phyloP scores from a whole-genome alignment of 2,888 invertebrate species.

The Macrosiphum euphorbiae region DNA sequence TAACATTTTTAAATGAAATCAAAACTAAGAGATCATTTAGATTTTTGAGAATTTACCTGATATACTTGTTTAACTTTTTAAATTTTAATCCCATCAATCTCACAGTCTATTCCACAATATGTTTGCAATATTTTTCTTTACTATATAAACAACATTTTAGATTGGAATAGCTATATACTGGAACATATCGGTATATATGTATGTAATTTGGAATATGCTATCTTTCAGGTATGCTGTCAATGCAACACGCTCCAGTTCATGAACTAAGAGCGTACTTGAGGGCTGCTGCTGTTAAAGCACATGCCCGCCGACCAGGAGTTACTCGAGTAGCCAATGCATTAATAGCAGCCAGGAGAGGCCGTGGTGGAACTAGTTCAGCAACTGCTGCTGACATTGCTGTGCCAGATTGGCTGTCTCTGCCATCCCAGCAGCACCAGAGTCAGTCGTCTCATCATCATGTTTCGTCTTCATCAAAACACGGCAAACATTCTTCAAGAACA shows the following conservation, averaged over 20 bases:
- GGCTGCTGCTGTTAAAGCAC: slow-evolving; percentile 27
- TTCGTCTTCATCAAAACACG: slow-evolving; percentile 76
- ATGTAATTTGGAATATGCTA: not conserved
- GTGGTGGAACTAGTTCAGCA: not conserved
- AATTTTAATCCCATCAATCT: not conserved
- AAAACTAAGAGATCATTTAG: not conserved
- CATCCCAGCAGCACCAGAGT: slow-evolving; percentile 36
- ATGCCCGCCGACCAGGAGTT: slow-evolving; percentile 72
- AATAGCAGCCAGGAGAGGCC: slow-evolving; percentile 74
- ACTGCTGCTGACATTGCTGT: slow-evolving; percentile 70
- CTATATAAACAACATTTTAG: not conserved
- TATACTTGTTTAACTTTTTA: not conserved
- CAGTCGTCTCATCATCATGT: slow-evolving; percentile 33
- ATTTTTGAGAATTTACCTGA: not conserved
- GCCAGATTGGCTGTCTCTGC: slow-evolving; percentile 77
- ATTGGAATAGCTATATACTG: not conserved
- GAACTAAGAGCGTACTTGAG: slow-evolving; percentile 45
- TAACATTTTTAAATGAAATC: not conserved
- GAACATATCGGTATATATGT: not conserved
- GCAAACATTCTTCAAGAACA: slow-evolving; percentile 84
- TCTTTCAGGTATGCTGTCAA: slow-evolving; percentile 40
- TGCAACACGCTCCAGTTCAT: slow-evolving; percentile 42
- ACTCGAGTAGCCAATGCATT: slow-evolving; percentile 80
- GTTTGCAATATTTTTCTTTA: not conserved
- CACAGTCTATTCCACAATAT: not conserved